Percentiles rank a stretch among this genome's conserved stretches.
These are phyloP conservation scores for Magallana angulata DNA, from an alignment of 1,140 invertebrate species.

Conservation along the genomic window DNA sequence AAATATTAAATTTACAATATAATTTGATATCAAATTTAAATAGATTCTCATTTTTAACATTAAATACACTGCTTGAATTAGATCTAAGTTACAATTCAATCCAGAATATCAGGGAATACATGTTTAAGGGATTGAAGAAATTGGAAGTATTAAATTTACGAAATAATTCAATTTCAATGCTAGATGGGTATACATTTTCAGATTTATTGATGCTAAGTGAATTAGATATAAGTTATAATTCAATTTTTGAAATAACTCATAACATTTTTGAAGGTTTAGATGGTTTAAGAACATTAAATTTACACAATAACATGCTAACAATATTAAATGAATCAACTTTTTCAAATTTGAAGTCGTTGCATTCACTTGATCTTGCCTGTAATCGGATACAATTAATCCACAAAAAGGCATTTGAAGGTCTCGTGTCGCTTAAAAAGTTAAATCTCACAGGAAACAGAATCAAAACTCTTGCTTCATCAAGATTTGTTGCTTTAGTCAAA, in stretches of 20 bases:
- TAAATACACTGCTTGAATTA: not conserved
- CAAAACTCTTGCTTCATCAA: not conserved
- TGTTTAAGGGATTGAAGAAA: conserved; percentile 41
- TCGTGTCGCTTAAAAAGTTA: not conserved
- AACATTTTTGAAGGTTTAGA: not conserved
- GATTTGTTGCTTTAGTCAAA: not conserved
- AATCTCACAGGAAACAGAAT: not conserved
- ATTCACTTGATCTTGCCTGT: not conserved
- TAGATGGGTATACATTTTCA: not conserved
- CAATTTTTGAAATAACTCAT: not conserved
- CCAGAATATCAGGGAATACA: not conserved
- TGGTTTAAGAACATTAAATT: not conserved
- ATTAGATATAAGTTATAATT: not conserved
- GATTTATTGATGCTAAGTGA: not conserved
- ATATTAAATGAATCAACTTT: not conserved
- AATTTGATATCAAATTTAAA: too few species aligned
- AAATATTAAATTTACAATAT: too few species aligned
- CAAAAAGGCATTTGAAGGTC: not conserved
- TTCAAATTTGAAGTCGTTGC: not conserved
- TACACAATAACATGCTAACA: not conserved
- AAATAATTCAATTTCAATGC: not conserved
- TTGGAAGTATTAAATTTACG: conserved; percentile 9
- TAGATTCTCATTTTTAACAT: not conserved
- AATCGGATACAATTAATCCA: not conserved
- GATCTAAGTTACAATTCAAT: conserved; percentile 34